These are phyloP conservation scores for Oxygymnocypris stewartii DNA, from an alignment of 2,113 vertebrate genomes.

Conservation along the genomic window DNA sequence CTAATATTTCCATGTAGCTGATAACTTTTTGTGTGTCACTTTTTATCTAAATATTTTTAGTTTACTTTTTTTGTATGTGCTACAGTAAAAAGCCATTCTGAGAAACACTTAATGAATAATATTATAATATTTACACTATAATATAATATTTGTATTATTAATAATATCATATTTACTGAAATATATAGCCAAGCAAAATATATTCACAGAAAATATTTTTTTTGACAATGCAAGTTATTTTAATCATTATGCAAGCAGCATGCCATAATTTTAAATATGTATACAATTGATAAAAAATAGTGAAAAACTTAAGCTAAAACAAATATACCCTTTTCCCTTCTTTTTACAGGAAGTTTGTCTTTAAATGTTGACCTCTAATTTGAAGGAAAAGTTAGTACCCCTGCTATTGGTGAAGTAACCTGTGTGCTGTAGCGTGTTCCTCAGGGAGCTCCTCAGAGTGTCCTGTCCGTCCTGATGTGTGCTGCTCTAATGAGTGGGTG, in stretches of 20 bases:
- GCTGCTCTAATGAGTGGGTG: conserved; percentile 81
- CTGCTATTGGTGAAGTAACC: not conserved
- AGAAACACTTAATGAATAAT: not conserved
- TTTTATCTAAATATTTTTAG: too few species aligned
- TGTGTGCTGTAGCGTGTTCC: not conserved
- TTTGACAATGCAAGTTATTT: not conserved
- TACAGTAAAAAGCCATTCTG: not conserved
- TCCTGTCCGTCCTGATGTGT: conserved; percentile 74
- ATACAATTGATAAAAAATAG: not conserved
- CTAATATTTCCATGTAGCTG: not conserved
- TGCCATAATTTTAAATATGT: not conserved
- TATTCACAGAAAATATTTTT: not conserved
- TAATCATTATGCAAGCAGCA: not conserved
- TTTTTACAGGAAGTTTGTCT: not conserved
- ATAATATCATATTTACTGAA: not conserved
- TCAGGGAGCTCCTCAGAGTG: conserved; percentile 16
- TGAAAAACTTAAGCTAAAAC: not conserved
- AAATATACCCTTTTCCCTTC: not conserved
- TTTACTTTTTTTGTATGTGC: too few species aligned
- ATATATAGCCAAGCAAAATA: not conserved
- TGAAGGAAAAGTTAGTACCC: not conserved
- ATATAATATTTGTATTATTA: not conserved
- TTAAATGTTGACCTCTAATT: not conserved
- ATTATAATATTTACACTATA: not conserved
- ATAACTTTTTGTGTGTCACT: too few species aligned